These are phyloP conservation scores for Sebastes trivittatus DNA, from an alignment of 2,797 vertebrate genomes.

Conservation along the genomic window DNA sequence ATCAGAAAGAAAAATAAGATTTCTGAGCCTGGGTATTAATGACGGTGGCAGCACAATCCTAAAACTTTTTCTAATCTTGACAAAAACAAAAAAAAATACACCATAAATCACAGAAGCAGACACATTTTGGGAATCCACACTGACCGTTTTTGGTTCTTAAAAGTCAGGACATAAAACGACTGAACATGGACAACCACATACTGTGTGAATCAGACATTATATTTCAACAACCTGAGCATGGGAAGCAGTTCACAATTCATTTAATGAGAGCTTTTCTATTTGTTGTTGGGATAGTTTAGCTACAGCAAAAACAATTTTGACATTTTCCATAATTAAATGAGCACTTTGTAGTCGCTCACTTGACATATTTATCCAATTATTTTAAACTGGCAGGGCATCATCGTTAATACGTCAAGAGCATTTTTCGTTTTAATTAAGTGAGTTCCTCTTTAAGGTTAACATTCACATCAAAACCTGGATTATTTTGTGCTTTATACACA, in stretches of 20 bases:
- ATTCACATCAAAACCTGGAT: conserved; percentile 57
- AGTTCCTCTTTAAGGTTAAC: conserved; percentile 41
- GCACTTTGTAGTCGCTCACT: conserved; percentile 8
- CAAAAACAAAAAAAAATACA: background rate
- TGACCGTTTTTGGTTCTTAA: conserved; percentile 60
- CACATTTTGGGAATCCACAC: conserved; percentile 43
- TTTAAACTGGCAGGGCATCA: conserved; percentile 1
- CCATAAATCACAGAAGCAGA: conserved; percentile 43
- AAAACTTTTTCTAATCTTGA: conserved; percentile 27
- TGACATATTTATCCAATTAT: conserved; percentile 36
- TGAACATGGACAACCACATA: conserved; percentile 19
- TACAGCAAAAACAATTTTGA: conserved; percentile 14
- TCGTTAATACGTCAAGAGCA: conserved; percentile 17
- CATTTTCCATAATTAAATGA: conserved; percentile 30
- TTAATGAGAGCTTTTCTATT: conserved; percentile 26
- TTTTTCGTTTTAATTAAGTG: conserved; percentile 1
- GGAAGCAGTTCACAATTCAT: conserved; percentile 20
- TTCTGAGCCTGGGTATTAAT: conserved; percentile 26
- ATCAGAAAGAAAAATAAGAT: conserved; percentile 32
- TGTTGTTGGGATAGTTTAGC: conserved; percentile 30
- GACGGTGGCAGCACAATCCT: conserved; percentile 32
- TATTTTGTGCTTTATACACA: conserved; percentile 45
- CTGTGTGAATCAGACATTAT: conserved; percentile 14
- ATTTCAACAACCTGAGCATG: conserved; percentile 64
- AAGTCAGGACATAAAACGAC: conserved; percentile 23